phyloP scores from a whole-genome alignment of 2,113 vertebrate species.

The Pachycephala philippinensis region DNA sequence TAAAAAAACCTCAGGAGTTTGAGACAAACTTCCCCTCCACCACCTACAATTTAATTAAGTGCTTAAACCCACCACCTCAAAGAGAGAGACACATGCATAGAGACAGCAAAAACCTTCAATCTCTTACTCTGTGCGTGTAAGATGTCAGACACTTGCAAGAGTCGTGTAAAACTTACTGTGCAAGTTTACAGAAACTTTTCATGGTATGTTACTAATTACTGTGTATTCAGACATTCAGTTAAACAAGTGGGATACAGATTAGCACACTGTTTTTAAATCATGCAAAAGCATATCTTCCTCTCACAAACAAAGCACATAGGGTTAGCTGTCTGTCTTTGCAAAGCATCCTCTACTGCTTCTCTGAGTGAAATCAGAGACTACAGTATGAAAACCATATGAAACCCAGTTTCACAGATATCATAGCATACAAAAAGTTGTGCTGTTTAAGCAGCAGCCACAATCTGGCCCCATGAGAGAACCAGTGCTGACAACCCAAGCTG shows the following conservation, averaged over 20 bases:
- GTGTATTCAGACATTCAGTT: not conserved
- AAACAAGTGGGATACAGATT: not conserved
- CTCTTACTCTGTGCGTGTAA: not conserved
- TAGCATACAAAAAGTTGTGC: not conserved
- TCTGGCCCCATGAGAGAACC: not conserved
- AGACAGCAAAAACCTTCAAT: not conserved
- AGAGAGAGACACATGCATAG: not conserved
- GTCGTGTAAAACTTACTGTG: not conserved
- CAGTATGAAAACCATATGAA: not conserved
- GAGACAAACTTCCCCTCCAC: not conserved
- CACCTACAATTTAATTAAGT: not conserved
- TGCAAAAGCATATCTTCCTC: not conserved
- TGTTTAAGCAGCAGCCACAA: not conserved
- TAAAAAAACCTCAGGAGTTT: not conserved
- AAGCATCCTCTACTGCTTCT: not conserved
- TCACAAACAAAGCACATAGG: not conserved
- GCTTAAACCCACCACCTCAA: not conserved
- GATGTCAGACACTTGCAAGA: not conserved
- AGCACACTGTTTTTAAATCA: not conserved
- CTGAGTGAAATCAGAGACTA: not conserved
- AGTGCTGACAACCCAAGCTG: rapidly evolving
- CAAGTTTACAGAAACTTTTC: not conserved
- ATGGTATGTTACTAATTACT: not conserved
- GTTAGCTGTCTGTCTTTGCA: not conserved
- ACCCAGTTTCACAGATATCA: not conserved